A percentile compares a stretch with the other conserved stretches of the same genome.
These are phyloP conservation scores for Pachyrhynchus sulphureomaculatus DNA, from an alignment of 1,140 invertebrate genomes.

Conservation along the genomic window DNA sequence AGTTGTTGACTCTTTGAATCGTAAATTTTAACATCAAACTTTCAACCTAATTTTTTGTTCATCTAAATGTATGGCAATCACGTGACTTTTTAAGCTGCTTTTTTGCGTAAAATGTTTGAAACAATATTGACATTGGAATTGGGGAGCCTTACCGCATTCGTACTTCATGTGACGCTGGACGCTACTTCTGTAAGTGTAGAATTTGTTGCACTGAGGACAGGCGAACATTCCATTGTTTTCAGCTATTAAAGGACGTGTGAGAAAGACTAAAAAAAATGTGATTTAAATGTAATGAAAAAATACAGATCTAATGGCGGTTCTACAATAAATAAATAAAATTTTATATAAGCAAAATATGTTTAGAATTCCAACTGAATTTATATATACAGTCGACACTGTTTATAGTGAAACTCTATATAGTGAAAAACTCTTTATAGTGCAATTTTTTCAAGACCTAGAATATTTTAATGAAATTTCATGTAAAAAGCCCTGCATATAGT, in stretches of 20 bases:
- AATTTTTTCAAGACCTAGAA: too few relatives aligned
- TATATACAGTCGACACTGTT: too few relatives aligned
- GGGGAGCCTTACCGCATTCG: conserved; percentile 47
- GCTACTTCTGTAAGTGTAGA: conserved; percentile 55
- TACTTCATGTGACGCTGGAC: conserved; percentile 55
- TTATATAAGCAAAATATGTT: too few relatives aligned
- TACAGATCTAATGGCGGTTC: background rate
- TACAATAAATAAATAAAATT: too few relatives aligned
- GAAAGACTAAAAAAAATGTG: background rate
- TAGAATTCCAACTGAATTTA: too few relatives aligned
- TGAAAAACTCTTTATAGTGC: too few relatives aligned
- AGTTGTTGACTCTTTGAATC: too few relatives aligned
- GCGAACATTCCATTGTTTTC: background rate
- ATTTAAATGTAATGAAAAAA: background rate
- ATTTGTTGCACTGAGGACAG: conserved; percentile 52
- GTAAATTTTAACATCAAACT: too few relatives aligned
- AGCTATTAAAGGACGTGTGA: background rate
- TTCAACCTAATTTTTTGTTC: background rate
- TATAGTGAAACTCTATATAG: too few relatives aligned
- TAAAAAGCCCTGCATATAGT: too few relatives aligned
- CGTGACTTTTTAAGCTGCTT: conserved; percentile 36
- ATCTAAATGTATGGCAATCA: conserved; percentile 1
- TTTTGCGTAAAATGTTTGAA: conserved; percentile 35
- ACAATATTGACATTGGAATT: conserved; percentile 34
- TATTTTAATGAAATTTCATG: too few relatives aligned